phyloP scores from a whole-genome alignment of 2,888 invertebrate genomes.

The Lithophane ornitopus region DNA sequence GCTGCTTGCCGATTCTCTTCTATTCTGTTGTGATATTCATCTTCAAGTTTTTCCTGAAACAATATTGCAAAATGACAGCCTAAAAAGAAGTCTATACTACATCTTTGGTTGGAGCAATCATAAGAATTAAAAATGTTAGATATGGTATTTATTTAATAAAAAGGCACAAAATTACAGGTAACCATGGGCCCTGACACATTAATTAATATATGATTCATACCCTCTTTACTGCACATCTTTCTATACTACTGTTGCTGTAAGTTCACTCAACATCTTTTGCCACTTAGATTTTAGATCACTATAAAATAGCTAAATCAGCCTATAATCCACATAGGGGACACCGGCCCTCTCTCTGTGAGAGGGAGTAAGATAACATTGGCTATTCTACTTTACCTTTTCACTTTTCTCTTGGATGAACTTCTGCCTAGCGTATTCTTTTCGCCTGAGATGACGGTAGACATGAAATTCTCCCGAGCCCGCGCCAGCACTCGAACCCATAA shows the following conservation, averaged over 20 bases:
- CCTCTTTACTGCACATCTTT: not conserved
- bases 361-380: not conserved
- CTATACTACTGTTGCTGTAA: not conserved
- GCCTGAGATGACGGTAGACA: slow-evolving; percentile 98
- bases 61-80: not conserved
- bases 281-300: no score
- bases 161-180: not conserved
- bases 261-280: not conserved
- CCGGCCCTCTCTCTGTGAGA: no score
- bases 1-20: slow-evolving; percentile 93
- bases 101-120: not conserved
- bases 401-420: slow-evolving; percentile 97
- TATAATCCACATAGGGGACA: not conserved
- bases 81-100: not conserved
- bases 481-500: slow-evolving; percentile 99
- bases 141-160: not conserved
- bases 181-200: not conserved
- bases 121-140: no score
- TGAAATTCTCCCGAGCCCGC: slow-evolving; percentile 99
- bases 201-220: not conserved
- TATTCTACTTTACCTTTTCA: slow-evolving; percentile 92
- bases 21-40: slow-evolving; percentile 95
- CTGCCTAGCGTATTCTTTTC: slow-evolving; percentile 99
- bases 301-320: not conserved
- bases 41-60: slow-evolving; percentile 94